A percentile compares a stretch with the other conserved stretches of the same genome.
Conservation (phyloP, 2,113 vertebrate genomes). For the Rhea americana region DNA sequence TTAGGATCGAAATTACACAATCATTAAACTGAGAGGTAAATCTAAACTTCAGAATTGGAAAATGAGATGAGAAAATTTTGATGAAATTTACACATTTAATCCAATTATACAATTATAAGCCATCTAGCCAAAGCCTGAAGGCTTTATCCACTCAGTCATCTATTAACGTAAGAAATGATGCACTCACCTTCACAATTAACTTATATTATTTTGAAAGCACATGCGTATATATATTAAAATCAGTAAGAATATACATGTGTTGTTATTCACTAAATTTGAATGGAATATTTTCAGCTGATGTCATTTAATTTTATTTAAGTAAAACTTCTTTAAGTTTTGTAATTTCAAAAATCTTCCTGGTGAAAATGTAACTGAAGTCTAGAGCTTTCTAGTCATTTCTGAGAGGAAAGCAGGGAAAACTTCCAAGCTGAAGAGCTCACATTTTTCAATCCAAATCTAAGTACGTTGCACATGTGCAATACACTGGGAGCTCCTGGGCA, state of each 20-base stretch:
- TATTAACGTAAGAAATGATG: background rate
- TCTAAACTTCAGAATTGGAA: background rate
- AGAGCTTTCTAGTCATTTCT: background rate
- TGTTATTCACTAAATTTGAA: background rate
- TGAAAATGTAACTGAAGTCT: background rate
- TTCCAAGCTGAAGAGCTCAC: fast-evolving
- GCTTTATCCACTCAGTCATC: background rate
- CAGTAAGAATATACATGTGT: background rate
- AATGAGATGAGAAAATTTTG: background rate
- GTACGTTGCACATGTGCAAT: fast-evolving
- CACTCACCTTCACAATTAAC: background rate
- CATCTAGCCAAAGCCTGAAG: background rate
- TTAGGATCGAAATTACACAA: background rate
- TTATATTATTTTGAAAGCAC: background rate
- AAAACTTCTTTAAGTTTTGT: background rate
- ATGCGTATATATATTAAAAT: background rate
- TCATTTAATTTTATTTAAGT: background rate
- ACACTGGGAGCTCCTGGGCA: fast-evolving
- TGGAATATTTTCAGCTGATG: background rate
- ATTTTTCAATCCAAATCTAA: fast-evolving
- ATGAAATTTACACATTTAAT: background rate
- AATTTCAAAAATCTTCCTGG: background rate
- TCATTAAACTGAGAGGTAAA: background rate
- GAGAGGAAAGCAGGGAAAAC: background rate
- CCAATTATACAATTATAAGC: background rate